Conservation (phyloP, 1,140 invertebrate genomes). For the Trachymyrmex septentrionalis region DNA sequence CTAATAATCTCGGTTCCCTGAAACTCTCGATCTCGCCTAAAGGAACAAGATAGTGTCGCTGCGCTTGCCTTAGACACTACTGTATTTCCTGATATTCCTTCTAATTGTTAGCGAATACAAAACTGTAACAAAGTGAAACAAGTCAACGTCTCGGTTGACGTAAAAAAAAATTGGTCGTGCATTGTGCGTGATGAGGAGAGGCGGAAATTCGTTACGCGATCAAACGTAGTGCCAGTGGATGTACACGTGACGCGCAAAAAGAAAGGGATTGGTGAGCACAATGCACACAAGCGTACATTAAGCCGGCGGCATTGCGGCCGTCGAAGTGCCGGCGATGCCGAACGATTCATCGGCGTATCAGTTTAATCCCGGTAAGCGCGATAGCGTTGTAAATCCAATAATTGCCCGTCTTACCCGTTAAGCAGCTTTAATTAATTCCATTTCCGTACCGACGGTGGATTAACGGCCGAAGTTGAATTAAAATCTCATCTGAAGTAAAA, state of each 20-base stretch:
- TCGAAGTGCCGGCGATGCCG: conserved; percentile 46
- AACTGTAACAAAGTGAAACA: background rate
- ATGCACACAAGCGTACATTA: conserved; percentile 26
- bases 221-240: conserved; percentile 2
- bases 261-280: conserved; percentile 37
- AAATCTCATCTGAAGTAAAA: conserved; percentile 72
- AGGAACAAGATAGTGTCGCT: too few relatives aligned
- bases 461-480: conserved; percentile 77
- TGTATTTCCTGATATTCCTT: too few relatives aligned
- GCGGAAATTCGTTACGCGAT: conserved; percentile 7
- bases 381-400: conserved; percentile 78
- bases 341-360: conserved; percentile 72
- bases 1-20: too few relatives aligned
- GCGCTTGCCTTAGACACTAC: too few relatives aligned
- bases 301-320: conserved; percentile 20
- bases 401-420: conserved; percentile 72
- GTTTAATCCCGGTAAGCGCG: conserved; percentile 71
- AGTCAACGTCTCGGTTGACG: background rate
- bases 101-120: background rate
- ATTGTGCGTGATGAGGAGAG: background rate
- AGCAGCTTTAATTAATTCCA: conserved; percentile 78
- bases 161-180: conserved; percentile 3
- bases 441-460: conserved; percentile 70
- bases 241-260: conserved; percentile 16
- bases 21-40: too few relatives aligned